phyloP scores from a whole-genome alignment of 2,888 invertebrate species.

The Electrophaes corylata region DNA sequence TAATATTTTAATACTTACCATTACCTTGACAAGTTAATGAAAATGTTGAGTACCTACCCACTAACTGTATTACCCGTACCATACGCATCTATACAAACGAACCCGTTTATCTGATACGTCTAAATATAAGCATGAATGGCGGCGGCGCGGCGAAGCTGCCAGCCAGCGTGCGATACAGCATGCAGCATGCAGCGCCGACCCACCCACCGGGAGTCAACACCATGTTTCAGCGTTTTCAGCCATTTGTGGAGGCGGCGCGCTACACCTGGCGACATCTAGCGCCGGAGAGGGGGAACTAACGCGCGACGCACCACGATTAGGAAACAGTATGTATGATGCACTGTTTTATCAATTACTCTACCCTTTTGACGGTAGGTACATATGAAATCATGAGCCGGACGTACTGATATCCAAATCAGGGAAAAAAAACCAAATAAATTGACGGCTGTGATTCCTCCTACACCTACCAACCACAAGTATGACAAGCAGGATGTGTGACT shows the following conservation, averaged over 20 bases:
- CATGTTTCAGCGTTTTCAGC: conserved; percentile 47
- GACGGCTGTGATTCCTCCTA: too few species aligned
- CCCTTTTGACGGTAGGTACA: too few species aligned
- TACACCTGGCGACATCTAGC: conserved; percentile 50
- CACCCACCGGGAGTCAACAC: conserved; percentile 34
- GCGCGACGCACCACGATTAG: conserved; percentile 6
- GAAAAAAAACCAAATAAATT: too few species aligned
- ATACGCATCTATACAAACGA: not conserved
- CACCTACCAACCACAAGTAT: too few species aligned
- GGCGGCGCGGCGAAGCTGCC: not conserved
- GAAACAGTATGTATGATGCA: conserved; percentile 7
- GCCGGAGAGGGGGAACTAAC: conserved; percentile 30
- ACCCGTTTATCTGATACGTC: conserved; percentile 2
- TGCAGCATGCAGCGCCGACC: not conserved
- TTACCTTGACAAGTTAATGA: not conserved
- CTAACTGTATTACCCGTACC: not conserved
- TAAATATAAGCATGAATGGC: conserved; percentile 19
- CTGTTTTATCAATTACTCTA: too few species aligned
- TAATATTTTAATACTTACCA: too few species aligned
- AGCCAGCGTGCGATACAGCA: not conserved
- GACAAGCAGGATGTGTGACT: not conserved
- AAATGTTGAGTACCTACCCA: not conserved
- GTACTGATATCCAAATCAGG: too few species aligned
- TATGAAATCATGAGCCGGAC: too few species aligned
- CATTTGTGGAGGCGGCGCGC: conserved; percentile 38